Conservation (phyloP, 2,113 vertebrate genomes). For the Sterna hirundo region DNA sequence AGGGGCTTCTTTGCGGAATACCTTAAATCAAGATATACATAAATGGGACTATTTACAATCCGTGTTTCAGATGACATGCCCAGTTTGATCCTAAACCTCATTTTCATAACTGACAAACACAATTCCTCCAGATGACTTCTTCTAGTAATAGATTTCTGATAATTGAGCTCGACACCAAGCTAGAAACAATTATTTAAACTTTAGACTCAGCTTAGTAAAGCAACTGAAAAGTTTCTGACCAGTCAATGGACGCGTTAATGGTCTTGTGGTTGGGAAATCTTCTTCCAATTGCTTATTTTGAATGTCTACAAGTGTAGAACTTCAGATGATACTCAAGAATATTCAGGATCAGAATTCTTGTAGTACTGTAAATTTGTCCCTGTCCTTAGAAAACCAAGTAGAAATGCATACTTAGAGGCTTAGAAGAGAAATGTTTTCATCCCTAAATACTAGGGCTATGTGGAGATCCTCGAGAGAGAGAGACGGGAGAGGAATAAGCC, state of each 20-base stretch:
- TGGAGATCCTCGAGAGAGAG: not conserved
- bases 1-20: not conserved
- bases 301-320: not conserved
- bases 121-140: not conserved
- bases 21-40: not conserved
- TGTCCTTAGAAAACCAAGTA: not conserved
- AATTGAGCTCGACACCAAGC: not conserved
- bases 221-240: not conserved
- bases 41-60: not conserved
- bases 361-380: not conserved
- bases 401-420: not conserved
- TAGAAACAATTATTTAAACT: not conserved
- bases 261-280: not conserved
- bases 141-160: not conserved
- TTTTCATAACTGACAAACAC: not conserved
- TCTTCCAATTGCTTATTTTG: not conserved
- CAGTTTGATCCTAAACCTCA: not conserved
- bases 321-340: not conserved
- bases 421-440: not conserved
- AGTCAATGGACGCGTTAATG: not conserved
- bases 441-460: not conserved
- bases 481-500: not conserved
- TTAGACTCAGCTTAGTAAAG: not conserved
- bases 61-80: not conserved
- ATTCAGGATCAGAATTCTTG: not conserved